Conservation (phyloP, 2,113 vertebrate species). For the Felis catus region DNA sequence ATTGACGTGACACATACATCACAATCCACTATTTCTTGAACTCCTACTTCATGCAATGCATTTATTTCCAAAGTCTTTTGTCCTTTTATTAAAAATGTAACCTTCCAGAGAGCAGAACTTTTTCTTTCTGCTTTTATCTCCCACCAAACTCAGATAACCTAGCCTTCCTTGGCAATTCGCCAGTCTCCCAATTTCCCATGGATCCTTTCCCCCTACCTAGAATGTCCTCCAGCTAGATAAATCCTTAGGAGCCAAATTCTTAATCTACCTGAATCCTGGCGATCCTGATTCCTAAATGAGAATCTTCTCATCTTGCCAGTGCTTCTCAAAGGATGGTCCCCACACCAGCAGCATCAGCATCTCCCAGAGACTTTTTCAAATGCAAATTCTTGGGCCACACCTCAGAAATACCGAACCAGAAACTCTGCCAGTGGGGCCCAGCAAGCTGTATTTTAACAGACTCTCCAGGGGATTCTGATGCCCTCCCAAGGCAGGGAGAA, state of each 20-base stretch:
- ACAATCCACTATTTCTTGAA: neutral
- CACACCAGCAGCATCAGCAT: neutral
- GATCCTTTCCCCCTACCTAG: neutral
- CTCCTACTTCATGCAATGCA: neutral
- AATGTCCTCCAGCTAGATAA: neutral
- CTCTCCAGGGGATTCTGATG: neutral
- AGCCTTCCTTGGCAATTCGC: neutral
- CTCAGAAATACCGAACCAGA: neutral
- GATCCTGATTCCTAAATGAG: neutral
- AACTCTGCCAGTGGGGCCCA: neutral
- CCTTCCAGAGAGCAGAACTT: neutral
- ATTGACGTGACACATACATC: neutral
- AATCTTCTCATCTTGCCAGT: neutral
- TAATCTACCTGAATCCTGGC: neutral
- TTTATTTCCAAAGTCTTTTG: neutral
- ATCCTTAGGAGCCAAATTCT: neutral
- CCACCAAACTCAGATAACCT: neutral
- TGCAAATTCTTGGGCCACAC: neutral
- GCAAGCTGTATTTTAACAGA: neutral
- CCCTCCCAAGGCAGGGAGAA: neutral
- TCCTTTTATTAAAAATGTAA: neutral
- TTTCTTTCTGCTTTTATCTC: neutral
- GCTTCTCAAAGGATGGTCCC: neutral
- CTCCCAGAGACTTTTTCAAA: slow-evolving; percentile 6
- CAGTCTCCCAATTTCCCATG: neutral